Base-by-base conservation (phyloP, 2,888 invertebrate genomes). In the Drosophila anceps region DNA sequence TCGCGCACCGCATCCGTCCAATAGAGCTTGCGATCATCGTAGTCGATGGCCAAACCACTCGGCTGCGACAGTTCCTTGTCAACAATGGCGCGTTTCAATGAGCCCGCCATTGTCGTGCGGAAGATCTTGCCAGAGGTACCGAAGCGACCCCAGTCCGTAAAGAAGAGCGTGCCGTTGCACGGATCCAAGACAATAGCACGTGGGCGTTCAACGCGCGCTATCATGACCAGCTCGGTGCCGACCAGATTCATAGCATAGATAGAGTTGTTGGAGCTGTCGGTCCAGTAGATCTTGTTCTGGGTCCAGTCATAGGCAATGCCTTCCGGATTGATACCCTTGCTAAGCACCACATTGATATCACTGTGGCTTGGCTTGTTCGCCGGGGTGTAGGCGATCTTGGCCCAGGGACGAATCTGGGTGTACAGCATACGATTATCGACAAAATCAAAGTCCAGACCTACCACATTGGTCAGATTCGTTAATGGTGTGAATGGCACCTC, bases 251-350 rank as follows among this genome's bases (percentile, higher is more conserved):
- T 98, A 0, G 98, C 97, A 89, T 98, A 98, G 64, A 98, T 98
- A 13, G 97, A 97, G 86, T 97, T 98, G 84, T 98, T 98, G 0
- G 97, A 96, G 33, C 98, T 98, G 90, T 99, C 99, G 0, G 99
- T 98, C 98, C 98, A 99, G 92, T 99, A 99, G 41, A 99, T 95
- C 92, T 98, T 99, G 91, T 97, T 97, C 82, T 98, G 98, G 0
- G 99, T 98, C 99, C 99, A 99, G 91, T 99, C 99, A 91, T 98
- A 98, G 0, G 98, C 97, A 73, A 98, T 96, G 6, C 98, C 98
- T 92, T 98, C 98, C 0, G 98, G 98, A 93, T 98, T 98, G 62
- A 98, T 97, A 27, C 97, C 96, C 90, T 96, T 96, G 81, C 93
- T 95, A 37, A 97, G 94, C 2, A 97, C 95, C 63, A 95, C 95